Evolutionary conservation across 2,113 vertebrate species (phyloP).

Genomic region (Gadus chalcogrammus): DNA sequence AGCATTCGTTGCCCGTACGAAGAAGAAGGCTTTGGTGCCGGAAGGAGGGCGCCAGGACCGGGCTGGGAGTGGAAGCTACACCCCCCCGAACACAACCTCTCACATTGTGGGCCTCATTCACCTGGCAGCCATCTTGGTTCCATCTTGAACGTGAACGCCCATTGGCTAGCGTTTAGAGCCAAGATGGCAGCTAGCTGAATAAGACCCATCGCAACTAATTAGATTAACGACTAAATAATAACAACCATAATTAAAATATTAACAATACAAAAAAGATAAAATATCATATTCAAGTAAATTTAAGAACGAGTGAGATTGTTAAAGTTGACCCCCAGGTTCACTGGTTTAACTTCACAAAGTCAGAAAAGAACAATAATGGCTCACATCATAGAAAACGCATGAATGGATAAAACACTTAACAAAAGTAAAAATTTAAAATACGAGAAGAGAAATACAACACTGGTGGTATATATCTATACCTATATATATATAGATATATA

Average conservation of each 20-base stretch:
- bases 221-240: conserved; percentile 21
- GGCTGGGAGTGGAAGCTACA: conserved; percentile 29
- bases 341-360: conserved; percentile 29
- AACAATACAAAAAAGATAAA: conserved; percentile 36
- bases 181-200: background rate
- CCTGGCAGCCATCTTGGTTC: too few species aligned
- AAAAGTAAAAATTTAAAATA: conserved; percentile 48
- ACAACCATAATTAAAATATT: conserved; percentile 44
- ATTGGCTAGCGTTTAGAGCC: too few species aligned
- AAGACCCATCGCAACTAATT: conserved; percentile 18
- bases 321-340: conserved; percentile 33
- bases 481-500: too few species aligned
- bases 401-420: conserved; percentile 42
- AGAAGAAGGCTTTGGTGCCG: conserved; percentile 63
- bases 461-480: conserved; percentile 35
- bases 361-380: conserved; percentile 30
- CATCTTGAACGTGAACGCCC: too few species aligned
- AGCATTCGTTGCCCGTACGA: conserved; percentile 48
- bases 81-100: background rate
- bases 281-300: conserved; percentile 65
- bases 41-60: conserved; percentile 55
- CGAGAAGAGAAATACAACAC: conserved; percentile 38
- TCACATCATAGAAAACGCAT: conserved; percentile 52
- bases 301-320: conserved; percentile 25
- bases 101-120: too few species aligned